phyloP scores from a whole-genome alignment of 1,140 invertebrate genomes.

The Drosophila neocordata region DNA sequence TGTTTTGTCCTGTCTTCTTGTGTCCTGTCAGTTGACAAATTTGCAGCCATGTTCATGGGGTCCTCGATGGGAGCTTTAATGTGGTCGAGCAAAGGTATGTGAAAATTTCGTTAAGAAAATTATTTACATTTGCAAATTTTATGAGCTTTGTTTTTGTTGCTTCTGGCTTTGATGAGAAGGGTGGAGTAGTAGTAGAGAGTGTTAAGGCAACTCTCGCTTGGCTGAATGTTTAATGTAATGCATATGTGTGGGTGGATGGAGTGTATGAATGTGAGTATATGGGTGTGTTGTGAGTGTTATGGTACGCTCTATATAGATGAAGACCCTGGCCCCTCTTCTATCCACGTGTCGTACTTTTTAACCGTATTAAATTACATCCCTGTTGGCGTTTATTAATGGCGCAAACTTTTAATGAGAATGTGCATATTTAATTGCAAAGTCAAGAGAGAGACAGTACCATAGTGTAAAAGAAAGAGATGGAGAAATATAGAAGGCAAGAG shows the following conservation, averaged over 20 bases:
- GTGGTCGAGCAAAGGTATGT: conserved; percentile 64
- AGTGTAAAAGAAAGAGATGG: not conserved
- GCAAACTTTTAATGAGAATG: conserved; percentile 82
- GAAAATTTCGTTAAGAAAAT: conserved; percentile 78
- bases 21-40: conserved; percentile 71
- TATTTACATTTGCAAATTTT: conserved; percentile 81
- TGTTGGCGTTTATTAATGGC: conserved; percentile 82
- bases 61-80: conserved; percentile 60
- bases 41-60: conserved; percentile 48
- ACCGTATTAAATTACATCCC: conserved; percentile 81
- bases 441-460: conserved; percentile 55
- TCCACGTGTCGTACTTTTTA: conserved; percentile 78
- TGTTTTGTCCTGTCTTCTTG: conserved; percentile 13
- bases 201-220: conserved; percentile 55
- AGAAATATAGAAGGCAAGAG: not conserved
- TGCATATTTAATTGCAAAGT: conserved; percentile 82
- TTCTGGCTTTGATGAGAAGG: not conserved
- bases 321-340: conserved; percentile 29
- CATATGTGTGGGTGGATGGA: conserved; percentile 31
- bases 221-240: conserved; percentile 74
- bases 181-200: conserved; percentile 5
- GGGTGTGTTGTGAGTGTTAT: conserved; percentile 13
- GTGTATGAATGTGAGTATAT: not conserved
- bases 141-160: conserved; percentile 66
- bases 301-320: not conserved